Conservation (phyloP, 2,113 vertebrate species). For the Nothobranchius kuhntae region DNA sequence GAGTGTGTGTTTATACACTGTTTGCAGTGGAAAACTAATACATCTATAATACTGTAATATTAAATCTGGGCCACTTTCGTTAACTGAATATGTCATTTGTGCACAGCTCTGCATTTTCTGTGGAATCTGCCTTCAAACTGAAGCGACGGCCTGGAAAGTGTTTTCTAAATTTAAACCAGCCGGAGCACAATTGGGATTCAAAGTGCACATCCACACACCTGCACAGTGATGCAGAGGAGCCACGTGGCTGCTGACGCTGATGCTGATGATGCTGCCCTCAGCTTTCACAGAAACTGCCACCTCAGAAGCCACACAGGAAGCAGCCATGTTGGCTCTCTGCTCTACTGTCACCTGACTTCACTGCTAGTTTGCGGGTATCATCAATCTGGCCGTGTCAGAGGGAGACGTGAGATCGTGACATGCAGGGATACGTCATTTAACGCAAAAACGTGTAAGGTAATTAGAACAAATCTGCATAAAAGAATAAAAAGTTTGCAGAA, state of each 20-base stretch:
- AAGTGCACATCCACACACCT: constrained; percentile 58
- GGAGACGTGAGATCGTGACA: constrained; percentile 10
- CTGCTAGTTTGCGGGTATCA: constrained; percentile 46
- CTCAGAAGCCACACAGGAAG: constrained; percentile 64
- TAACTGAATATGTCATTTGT: not conserved
- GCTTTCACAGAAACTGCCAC: constrained; percentile 71
- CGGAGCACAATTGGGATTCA: constrained; percentile 37
- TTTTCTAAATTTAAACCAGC: constrained; percentile 64
- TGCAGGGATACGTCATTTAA: not conserved
- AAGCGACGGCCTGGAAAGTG: constrained; percentile 10
- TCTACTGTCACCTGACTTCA: constrained; percentile 70
- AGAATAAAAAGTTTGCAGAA: too few species aligned
- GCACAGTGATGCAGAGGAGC: constrained; percentile 64
- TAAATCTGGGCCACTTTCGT: too few species aligned
- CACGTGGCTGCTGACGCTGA: constrained; percentile 67
- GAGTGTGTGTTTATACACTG: too few species aligned
- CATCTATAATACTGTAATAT: too few species aligned
- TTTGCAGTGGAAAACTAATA: too few species aligned
- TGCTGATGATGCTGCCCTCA: constrained; percentile 53
- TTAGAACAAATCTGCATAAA: too few species aligned
- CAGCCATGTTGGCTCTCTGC: constrained; percentile 71
- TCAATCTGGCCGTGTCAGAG: constrained; percentile 32
- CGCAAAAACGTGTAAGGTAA: not conserved
- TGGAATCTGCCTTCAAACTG: constrained; percentile 4
- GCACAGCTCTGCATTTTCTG: constrained; percentile 7